phyloP scores from a whole-genome alignment of 2,888 invertebrate genomes.

The Campoplex nolae region DNA sequence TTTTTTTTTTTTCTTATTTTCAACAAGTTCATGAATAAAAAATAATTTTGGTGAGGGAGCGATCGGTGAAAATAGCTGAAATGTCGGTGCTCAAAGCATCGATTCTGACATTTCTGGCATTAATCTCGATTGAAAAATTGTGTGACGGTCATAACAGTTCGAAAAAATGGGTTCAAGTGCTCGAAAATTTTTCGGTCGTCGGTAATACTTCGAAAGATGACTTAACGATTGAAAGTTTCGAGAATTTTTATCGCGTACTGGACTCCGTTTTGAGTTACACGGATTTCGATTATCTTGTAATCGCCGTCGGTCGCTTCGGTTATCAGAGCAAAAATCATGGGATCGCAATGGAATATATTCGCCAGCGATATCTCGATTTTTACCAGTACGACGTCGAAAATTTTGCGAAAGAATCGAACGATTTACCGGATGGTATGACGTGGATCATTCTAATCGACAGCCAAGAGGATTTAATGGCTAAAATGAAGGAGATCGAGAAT shows the following conservation, averaged over 20 bases:
- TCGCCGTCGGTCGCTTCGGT: constrained; percentile 68
- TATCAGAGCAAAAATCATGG: constrained; percentile 47
- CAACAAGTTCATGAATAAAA: background rate
- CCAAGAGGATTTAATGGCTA: constrained; percentile 46
- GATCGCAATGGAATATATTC: constrained; percentile 53
- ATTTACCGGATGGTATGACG: constrained; percentile 59
- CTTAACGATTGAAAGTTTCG: constrained; percentile 36
- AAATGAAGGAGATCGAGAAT: constrained; percentile 50
- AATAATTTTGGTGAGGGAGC: background rate
- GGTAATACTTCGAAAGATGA: constrained; percentile 42
- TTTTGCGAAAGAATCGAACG: background rate
- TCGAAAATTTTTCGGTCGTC: constrained; percentile 27
- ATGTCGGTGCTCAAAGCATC: background rate
- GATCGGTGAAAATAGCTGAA: background rate
- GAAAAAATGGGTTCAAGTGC: background rate
- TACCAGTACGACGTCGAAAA: constrained; percentile 64
- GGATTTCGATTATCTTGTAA: constrained; percentile 68
- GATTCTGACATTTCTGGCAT: background rate
- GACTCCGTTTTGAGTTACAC: constrained; percentile 63
- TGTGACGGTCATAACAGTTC: background rate
- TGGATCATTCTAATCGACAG: constrained; percentile 72
- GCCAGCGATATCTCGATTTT: constrained; percentile 36
- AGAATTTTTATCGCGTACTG: constrained; percentile 68
- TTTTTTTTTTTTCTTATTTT: background rate
- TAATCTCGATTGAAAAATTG: background rate